Base-by-base conservation (phyloP, 2,888 invertebrate genomes). In the Scaptomyza caliginosa region DNA sequence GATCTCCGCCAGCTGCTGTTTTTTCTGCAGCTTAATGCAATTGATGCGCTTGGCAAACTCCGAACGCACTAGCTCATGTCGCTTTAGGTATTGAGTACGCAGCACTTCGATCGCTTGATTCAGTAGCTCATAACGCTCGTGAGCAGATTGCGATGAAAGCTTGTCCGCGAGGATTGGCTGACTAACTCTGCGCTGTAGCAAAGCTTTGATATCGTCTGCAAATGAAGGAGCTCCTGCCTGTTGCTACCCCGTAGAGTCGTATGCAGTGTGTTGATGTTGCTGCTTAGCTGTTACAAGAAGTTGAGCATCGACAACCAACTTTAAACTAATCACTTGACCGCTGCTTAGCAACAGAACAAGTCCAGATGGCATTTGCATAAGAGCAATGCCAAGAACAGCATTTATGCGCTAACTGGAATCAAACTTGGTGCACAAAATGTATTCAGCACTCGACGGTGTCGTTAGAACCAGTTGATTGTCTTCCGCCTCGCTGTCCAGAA, bases 1-100 rank as follows among this genome's bases (percentile, higher is more conserved):
- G 3, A 96, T 90, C 91, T 97, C 96, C 34, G 91, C 92, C 5
- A 92, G 86, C 81, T 97, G 96, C 71, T 95, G 94, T 3, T 90
- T 90, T 82, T 94, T 94, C 62, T 95, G 92, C 13, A 94, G 90
- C 24, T 91, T 91, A 23, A 97, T 91, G 0, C 94, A 93, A 59
- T 92, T 92, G 0, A 94, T 91, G 67, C 94, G 94, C 73, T 94
- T 93, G 3, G 93, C 92, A 19, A 96, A 92, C 87, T 96, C 96
- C 73, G 94, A 94, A 2, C 93, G 91, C 0, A 95, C 96, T 56
- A 94, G 92, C 64, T 94, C 94, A 81, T 96, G 95, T n/a, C 95
- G 94, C 24, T 93, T 93, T 62, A 97, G 93, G 90, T 97, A 95
- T 86, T 97, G 95, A 13, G 94, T 94, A 32, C 96, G 94, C 46